Evolutionary conservation across 2,113 vertebrate species (phyloP), one percentile per base, ranked within the genome.

Genomic region (Hippocampus mohnikei): DNA sequence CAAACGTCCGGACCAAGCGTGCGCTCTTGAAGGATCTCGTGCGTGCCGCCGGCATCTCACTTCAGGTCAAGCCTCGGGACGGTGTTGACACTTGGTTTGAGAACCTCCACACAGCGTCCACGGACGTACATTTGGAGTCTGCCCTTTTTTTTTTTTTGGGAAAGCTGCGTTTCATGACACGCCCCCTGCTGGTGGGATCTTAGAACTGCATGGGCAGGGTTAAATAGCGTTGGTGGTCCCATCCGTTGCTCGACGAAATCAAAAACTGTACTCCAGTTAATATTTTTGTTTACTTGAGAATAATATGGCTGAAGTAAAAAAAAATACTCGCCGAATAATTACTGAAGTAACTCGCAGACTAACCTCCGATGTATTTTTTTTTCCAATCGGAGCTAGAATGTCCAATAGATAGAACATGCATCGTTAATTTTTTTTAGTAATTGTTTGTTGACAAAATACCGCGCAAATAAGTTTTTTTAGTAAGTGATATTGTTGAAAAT

Each of bases 181-280:
- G 63, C 78, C 84, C 78, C 72, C 87, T 79, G 52, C 48, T 63
- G 85, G 81, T 25, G 0, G 53, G 56, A 29, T 33, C 2, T 66
- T 6, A 18, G 1, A 15, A 69, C 12, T 73, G 71, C 88, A 82
- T 6, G 13, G 20, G 15, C 10, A 11, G 0, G 23, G 42, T 46
- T 65, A 15, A 23, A 25, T 27, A 7, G 1, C 23, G 7, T n/a
- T 25, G 23, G 10, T 58, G 1, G 15, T 25, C 55, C 23, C 55
- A 25, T 25, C 12, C 11, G 27, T 27, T 11, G 20, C 8, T 21
- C 4, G 0, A 42, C 11, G 23, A n/a, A 25, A 25, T 58, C 12
- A 5, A 25, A 55, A 23, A 55, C 3, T 55, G 52, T 23, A 55
- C 9, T 8, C 52, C 10, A 5, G n/a, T 8, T 21, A 20, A 50